phyloP scores from a whole-genome alignment of 2,113 vertebrate genomes.

The Planiliza haematocheilus region DNA sequence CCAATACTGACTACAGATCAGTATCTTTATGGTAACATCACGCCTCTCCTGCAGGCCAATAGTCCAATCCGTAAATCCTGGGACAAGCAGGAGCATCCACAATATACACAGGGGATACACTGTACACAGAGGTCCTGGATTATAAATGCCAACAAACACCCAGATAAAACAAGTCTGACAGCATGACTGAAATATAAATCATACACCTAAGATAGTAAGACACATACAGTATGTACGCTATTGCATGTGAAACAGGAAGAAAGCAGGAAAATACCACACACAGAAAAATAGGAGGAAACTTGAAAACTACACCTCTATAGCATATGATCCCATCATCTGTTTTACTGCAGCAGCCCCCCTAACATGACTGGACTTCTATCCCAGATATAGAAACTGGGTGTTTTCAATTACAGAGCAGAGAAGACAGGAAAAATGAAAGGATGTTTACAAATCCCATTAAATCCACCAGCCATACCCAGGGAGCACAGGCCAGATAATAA shows the following conservation, averaged over 20 bases:
- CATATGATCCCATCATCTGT: slow-evolving; percentile 33
- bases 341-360: slow-evolving; percentile 1
- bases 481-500: slow-evolving; percentile 77
- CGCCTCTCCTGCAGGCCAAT: slow-evolving; percentile 36
- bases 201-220: neutral
- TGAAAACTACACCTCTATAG: neutral
- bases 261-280: neutral
- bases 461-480: slow-evolving; percentile 55
- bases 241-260: neutral
- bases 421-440: slow-evolving; percentile 76
- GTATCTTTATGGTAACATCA: slow-evolving; percentile 49
- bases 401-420: slow-evolving; percentile 74
- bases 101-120: neutral
- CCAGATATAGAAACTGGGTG: slow-evolving; percentile 59
- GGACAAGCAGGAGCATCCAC: slow-evolving; percentile 21
- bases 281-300: neutral
- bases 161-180: neutral
- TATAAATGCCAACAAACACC: neutral
- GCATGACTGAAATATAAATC: slow-evolving; percentile 4
- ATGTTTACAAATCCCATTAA: slow-evolving; percentile 81
- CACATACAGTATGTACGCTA: neutral
- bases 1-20: slow-evolving; percentile 65
- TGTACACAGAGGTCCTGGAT: neutral
- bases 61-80: slow-evolving; percentile 47
- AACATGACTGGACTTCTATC: slow-evolving; percentile 40